Base-by-base conservation (phyloP, 2,113 vertebrate species). In the Prionailurus viverrinus region DNA sequence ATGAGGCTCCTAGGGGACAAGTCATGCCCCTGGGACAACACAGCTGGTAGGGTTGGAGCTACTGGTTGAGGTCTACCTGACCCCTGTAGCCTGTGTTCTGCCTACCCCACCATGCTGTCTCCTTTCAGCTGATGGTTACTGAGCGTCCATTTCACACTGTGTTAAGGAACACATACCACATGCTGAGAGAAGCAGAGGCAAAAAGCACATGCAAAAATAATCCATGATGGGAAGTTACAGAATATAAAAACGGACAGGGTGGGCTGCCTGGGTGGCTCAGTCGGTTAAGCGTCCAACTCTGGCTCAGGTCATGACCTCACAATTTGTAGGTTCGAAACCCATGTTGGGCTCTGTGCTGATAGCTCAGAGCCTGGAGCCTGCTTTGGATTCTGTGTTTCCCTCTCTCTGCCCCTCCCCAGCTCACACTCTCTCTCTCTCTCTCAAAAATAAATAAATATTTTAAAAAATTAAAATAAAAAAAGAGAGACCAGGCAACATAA, bases 31-130 rank as follows among this genome's bases (percentile, higher is more conserved):
- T 15, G 18, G 41, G 45, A 9, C 58, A 48, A 25, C 18, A 29
- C 7, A 92, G 55, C 25, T 14, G 11, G 4, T 5, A 25, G 31
- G 15, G 10, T n/a, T 36, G 9, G 5, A 31, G 23, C 14, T 65
- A 6, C 3, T 8, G 15, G 7, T 33, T 45, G 41, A 3, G 21
- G 16, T 41, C 48, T 29, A 0, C 36, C 51, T 51, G 18, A 55
- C 33, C n/a, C 8, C 53, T 0, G 2, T 25, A 5, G 41, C 18
- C 66, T 41, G 3, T 27, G 1, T 25, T 55, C 41, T 96, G 69
- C 68, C 29, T 58, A 25, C 23, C 5, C 0, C 1, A 58, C 0
- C 36, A 4, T 0, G 0, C 4, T 11, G 7, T 7, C 16, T 6
- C 8, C 48, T 83, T 76, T 36, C 16, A 33, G 45, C 1, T 16